These are phyloP conservation scores for Oreohelix idahoensis DNA, from an alignment of 1,140 invertebrate species.

Conservation along the genomic window DNA sequence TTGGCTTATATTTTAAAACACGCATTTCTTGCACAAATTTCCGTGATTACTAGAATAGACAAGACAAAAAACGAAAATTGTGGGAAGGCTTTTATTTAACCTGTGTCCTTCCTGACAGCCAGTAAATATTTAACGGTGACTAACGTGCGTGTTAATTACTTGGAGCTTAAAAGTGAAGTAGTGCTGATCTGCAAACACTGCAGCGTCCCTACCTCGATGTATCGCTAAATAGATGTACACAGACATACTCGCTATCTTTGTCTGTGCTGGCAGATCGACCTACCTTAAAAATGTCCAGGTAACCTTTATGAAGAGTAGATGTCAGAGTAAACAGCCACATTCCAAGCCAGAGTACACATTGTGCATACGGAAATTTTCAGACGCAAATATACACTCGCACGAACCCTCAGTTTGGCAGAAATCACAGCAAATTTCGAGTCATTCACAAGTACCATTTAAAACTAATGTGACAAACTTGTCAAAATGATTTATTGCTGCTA, in stretches of 20 bases:
- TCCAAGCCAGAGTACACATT: too few species aligned
- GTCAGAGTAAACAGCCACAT: too few species aligned
- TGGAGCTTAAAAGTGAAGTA: background rate
- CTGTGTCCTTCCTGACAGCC: background rate
- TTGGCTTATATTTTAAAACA: background rate
- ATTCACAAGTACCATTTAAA: too few species aligned
- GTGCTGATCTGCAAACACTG: background rate
- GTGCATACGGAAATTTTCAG: too few species aligned
- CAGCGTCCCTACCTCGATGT: background rate
- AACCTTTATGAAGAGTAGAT: too few species aligned
- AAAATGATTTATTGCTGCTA: too few species aligned
- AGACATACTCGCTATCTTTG: background rate
- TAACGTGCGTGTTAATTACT: background rate
- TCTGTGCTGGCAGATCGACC: background rate
- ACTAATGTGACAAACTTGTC: too few species aligned
- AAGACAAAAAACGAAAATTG: background rate
- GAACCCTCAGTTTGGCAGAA: too few species aligned
- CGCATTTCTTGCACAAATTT: background rate
- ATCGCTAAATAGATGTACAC: background rate
- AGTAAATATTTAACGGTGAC: background rate
- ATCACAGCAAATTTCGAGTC: too few species aligned
- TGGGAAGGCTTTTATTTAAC: background rate
- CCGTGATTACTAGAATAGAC: background rate
- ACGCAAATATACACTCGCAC: too few species aligned
- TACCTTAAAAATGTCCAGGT: too few species aligned